Evolutionary conservation across 23 tunicate species (phyloP).

Genomic region (Styela plicata): DNA sequence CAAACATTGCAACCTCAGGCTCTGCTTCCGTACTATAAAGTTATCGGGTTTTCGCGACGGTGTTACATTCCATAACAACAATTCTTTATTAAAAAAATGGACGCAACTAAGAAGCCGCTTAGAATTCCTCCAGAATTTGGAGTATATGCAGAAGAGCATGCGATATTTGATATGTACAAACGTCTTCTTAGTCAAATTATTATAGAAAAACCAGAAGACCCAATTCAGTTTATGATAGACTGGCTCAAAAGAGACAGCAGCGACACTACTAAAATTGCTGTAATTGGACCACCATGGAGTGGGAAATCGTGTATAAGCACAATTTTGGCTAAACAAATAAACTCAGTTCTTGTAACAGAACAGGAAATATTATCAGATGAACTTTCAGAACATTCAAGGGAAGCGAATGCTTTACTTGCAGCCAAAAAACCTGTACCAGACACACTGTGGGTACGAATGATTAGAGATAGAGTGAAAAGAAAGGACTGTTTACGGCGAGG

Average conservation of each 20-base stretch:
- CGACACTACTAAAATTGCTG: conserved; percentile 64
- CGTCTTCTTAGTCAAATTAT: conserved; percentile 71
- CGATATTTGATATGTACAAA: conserved; percentile 87
- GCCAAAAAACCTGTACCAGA: conserved; percentile 53
- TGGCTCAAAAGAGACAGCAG: conserved; percentile 91
- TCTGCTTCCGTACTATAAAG: too few species aligned
- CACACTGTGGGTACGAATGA: conserved; percentile 64
- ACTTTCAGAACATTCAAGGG: conserved; percentile 57
- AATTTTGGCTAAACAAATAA: conserved; percentile 48
- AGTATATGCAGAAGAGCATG: conserved; percentile 91
- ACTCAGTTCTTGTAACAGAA: conserved; percentile 53
- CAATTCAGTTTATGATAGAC: conserved; percentile 77
- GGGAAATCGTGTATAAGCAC: conserved; percentile 82
- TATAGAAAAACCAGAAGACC: conserved; percentile 88
- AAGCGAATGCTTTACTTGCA: conserved; percentile 41
- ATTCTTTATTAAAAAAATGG: too few species aligned
- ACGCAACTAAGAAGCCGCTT: conserved; percentile 88
- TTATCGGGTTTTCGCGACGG: too few species aligned
- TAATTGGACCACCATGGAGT: conserved; percentile 86
- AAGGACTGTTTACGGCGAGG: conserved; percentile 84
- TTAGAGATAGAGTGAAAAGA: conserved; percentile 43
- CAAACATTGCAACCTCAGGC: too few species aligned
- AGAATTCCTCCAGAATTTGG: conserved; percentile 90
- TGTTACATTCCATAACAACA: too few species aligned
- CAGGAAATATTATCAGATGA: conserved; percentile 62